Conservation (phyloP, 2,113 vertebrate species). For the Oryzias celebensis region DNA sequence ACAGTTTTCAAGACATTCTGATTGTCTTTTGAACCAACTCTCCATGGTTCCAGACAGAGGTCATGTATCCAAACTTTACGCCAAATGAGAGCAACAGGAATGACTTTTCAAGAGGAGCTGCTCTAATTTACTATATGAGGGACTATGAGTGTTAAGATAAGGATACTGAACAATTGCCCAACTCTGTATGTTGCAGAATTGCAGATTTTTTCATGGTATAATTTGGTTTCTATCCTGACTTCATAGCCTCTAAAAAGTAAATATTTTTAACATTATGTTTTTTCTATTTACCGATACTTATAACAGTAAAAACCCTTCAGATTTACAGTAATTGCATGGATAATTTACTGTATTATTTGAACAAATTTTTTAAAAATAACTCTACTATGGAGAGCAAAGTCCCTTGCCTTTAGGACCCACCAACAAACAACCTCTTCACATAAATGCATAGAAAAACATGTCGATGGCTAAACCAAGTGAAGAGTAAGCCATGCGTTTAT, state of each 20-base stretch:
- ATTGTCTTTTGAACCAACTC: conserved; percentile 26
- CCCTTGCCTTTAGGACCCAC: conserved; percentile 26
- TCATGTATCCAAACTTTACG: conserved; percentile 46
- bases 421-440: conserved; percentile 46
- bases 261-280: background rate
- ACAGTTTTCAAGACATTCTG: conserved; percentile 34
- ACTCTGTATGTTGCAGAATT: conserved; percentile 12
- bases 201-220: background rate
- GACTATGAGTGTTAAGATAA: conserved; percentile 2
- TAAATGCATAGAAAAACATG: conserved; percentile 71
- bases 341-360: conserved; percentile 17
- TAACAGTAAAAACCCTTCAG: conserved; percentile 3
- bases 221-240: background rate
- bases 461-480: conserved; percentile 67
- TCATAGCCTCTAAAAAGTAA: background rate
- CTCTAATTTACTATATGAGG: conserved; percentile 16
- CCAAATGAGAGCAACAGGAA: conserved; percentile 37
- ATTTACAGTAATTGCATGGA: conserved; percentile 16
- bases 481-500: conserved; percentile 52
- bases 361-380: conserved; percentile 9
- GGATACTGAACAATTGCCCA: background rate
- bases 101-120: conserved; percentile 21
- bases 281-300: conserved; percentile 4
- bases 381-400: conserved; percentile 32
- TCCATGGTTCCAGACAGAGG: conserved; percentile 27